Evolutionary conservation across 2,113 vertebrate genomes (phyloP), one percentile per base, ranked within the genome.

Genomic region (Pelecanoides urinatrix): DNA sequence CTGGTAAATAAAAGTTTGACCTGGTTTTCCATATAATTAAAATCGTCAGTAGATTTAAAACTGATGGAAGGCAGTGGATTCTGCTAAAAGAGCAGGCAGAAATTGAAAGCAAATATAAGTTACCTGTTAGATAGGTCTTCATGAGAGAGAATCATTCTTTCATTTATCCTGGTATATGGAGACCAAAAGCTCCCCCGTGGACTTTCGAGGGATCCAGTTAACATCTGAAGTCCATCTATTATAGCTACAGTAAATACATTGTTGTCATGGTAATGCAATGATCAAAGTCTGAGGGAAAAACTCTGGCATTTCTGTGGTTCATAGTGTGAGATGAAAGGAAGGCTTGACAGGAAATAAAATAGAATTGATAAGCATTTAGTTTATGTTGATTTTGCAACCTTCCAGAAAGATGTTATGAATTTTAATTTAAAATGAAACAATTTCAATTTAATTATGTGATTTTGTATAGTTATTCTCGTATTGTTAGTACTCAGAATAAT

Each of bases 261-360:
- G 87, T 95, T 94, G 78, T 96, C 76, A 49, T 90, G 87, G 95
- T 90, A 97, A 95, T 95, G 18, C 30, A 52, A 21, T 32, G 47
- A 92, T 93, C 81, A 86, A 63, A 95, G 30, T 82, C 83, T 73
- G 82, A 95, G 68, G 29, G 20, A 74, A 62, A 42, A 92, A 50
- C 61, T 77, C 47, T 1, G 8, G 56, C 34, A 29, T 93, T 95
- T 83, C n/a, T 95, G 0, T 82, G 49, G 75, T 95, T 92, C 67
- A 44, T 70, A 65, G n/a, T 76, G 17, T 47, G 70, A 92, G 73
- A 78, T 76, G 47, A 62, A 95, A 93, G 40, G 23, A 76, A 94
- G 42, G 27, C 47, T 55, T 91, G 55, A 49, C 50, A 50, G 38
- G 75, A 96, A 92, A 88, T 71, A 80, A 95, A 86, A 81, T 25